Evolutionary conservation across 2,888 invertebrate genomes (phyloP).

Genomic region (Xylocampa areola): DNA sequence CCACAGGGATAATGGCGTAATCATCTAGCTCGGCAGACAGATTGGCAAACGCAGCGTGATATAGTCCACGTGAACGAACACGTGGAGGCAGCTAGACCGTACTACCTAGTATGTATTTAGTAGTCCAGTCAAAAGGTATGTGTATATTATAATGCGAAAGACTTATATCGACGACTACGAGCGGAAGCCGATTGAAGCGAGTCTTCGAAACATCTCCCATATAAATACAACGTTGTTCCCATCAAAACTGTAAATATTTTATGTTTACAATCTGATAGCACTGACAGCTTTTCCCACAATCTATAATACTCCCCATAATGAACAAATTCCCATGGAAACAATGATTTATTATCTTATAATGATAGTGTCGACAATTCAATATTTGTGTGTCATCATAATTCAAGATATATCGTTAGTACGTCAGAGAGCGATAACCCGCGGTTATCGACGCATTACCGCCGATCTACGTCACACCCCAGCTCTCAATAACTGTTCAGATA

Average conservation of each 20-base stretch:
- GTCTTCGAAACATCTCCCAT: background rate
- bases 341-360: constrained; percentile 49
- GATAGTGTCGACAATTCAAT: constrained; percentile 45
- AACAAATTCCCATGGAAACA: constrained; percentile 46
- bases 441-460: constrained; percentile 59
- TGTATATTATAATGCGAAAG: too few relatives aligned
- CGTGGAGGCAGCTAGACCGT: constrained; percentile 3
- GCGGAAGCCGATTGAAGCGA: background rate
- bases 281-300: constrained; percentile 32
- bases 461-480: constrained; percentile 58
- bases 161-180: background rate
- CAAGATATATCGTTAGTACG: constrained; percentile 48
- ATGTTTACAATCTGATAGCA: constrained; percentile 10
- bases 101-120: constrained; percentile 2
- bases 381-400: constrained; percentile 52
- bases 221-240: background rate
- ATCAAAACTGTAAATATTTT: constrained; percentile 2
- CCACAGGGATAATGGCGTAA: constrained; percentile 16
- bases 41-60: constrained; percentile 23
- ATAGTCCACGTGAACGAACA: constrained; percentile 3
- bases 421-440: constrained; percentile 62
- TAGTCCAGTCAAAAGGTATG: background rate
- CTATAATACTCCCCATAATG: constrained; percentile 18
- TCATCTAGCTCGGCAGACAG: constrained; percentile 17
- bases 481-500: constrained; percentile 55